These are phyloP conservation scores for Microtus ochrogaster DNA, from an alignment of 2,113 vertebrate genomes.

Conservation along the genomic window DNA sequence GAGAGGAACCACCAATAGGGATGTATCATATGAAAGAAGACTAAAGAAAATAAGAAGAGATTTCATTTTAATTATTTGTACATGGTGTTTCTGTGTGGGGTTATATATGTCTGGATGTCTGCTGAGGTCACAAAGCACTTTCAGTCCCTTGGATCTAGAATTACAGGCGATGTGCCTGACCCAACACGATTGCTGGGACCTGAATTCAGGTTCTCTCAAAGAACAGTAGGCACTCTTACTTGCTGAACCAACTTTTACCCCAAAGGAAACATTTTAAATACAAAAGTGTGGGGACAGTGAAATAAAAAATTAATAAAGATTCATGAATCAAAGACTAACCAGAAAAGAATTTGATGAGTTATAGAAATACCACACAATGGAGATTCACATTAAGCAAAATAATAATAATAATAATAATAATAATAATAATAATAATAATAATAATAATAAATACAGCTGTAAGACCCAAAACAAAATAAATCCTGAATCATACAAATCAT, in stretches of 20 bases:
- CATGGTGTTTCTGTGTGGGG: background rate
- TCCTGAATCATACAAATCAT: background rate
- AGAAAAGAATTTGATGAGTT: background rate
- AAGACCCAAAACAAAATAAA: background rate
- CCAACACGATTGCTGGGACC: too few species aligned
- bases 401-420: too few species aligned
- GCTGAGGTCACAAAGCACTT: background rate
- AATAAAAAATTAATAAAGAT: background rate
- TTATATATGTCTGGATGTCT: too few species aligned
- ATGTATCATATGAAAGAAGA: too few species aligned
- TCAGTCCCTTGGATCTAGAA: background rate
- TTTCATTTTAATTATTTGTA: background rate
- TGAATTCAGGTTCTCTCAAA: background rate
- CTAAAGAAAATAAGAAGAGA: too few species aligned
- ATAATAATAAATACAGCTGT: background rate
- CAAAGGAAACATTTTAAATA: background rate
- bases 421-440: too few species aligned
- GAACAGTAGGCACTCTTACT: background rate
- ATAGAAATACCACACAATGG: background rate
- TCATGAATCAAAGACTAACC: background rate
- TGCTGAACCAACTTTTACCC: background rate
- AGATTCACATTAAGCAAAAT: background rate
- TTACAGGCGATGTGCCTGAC: background rate
- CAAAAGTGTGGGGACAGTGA: background rate
- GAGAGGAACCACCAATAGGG: too few species aligned